Base-by-base conservation (phyloP, 2,888 invertebrate genomes). In the Lymantria dispar region DNA sequence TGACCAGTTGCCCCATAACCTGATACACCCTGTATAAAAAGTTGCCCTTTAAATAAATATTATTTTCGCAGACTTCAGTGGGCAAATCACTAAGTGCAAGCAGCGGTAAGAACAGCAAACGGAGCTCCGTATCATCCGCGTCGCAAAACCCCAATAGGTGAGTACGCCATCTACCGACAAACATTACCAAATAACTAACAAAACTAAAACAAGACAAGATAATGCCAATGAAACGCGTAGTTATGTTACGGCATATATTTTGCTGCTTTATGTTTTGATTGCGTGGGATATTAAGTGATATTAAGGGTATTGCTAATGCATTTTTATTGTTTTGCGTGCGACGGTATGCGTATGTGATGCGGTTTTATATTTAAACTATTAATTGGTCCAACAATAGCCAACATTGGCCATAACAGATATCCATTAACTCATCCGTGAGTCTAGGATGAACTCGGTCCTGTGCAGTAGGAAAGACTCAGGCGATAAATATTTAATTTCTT, bases 81-180 rank as follows among this genome's bases (percentile, higher is more conserved):
- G 87, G 84, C 29, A 91, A 91, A 70, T 90, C 91, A 0, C 67
- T 91, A 13, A 91, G 87, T 51, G 87, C 91, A 0, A 83, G 72
- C 39, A 87, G 90, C 66, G 87, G 90, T 3, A 91, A 91, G 60
- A 84, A 85, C 60, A 89, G 90, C 70, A 91, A 91, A 59, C 74
- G 91, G 0, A 91, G 90, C 61, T 91, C 91, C 1, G 87, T 91
- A 1, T 91, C 91, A 40, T 81, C 90, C 54, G 88, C 87, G 64
- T 91, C 91, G 43, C 90, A 89, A 68, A 88, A 76, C 64, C 75
- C 86, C 7, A 87, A 83, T 79, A 85, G 90, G 91, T 91, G 77
- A 83, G 88, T 78, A 62, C 70, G 54, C 56, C 49, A 56, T 45
- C 57, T 52, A 41, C 45, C 47, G 43, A 33, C 50, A 10, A 13